Conservation (phyloP, 2,797 vertebrate genomes). For the Microctenopoma lineatum region DNA sequence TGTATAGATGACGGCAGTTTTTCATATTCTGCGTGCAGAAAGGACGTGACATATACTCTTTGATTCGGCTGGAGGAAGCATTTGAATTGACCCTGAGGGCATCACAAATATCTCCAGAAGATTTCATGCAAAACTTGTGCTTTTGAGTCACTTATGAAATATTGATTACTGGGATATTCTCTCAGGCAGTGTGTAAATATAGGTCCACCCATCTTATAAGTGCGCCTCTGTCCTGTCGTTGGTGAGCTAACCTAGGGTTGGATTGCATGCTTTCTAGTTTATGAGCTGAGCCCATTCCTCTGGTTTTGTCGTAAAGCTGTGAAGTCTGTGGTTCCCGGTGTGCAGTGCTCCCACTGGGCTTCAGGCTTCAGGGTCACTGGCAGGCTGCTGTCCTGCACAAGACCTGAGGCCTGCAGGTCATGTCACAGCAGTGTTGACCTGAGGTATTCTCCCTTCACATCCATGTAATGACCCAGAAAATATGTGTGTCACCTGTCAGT, state of each 20-base stretch:
- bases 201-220: background rate
- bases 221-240: background rate
- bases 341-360: slow-evolving; percentile 18
- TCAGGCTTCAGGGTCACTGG: slow-evolving; percentile 33
- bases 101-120: background rate
- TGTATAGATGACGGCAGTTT: background rate
- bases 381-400: slow-evolving; percentile 39
- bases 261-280: slow-evolving; percentile 27
- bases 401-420: slow-evolving; percentile 33
- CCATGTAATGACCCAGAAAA: slow-evolving; percentile 53
- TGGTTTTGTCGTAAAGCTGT: slow-evolving; percentile 32
- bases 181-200: background rate
- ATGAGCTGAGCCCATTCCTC: slow-evolving; percentile 42
- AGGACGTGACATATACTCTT: background rate
- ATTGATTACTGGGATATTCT: background rate
- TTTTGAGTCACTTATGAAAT: background rate
- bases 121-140: background rate
- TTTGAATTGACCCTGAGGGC: slow-evolving; percentile 5
- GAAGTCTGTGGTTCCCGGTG: slow-evolving; percentile 32
- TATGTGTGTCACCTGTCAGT: slow-evolving; percentile 53
- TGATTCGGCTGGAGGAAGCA: background rate
- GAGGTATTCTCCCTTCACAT: slow-evolving; percentile 28
- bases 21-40: background rate
- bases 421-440: slow-evolving; percentile 36
- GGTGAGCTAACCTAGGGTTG: slow-evolving; percentile 28